Evolutionary conservation across 2,113 vertebrate species (phyloP), one percentile per base, ranked within the genome.

Genomic region (Crypturellus undulatus): DNA sequence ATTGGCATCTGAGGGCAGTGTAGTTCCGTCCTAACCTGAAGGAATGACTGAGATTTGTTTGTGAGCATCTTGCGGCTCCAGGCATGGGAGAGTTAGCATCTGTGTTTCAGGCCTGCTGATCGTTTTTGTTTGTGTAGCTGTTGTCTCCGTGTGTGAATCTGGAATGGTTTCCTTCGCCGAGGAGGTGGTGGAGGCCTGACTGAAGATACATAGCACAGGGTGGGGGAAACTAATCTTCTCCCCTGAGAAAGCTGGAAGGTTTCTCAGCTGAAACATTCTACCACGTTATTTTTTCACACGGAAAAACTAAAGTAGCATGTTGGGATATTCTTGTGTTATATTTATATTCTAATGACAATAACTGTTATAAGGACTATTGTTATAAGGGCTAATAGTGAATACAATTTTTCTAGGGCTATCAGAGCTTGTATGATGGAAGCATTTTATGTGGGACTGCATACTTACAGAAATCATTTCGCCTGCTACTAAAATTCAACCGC

Each of bases 1-100:
- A 5, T 24, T 75, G 65, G 8, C 5, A 0, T 45, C 12, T 64
- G 12, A 2, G 12, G 24, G 7, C 18, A 38, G 43, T 15, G 7
- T 30, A 19, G 2, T 59, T 91, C 70, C 1, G 0, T 76, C 84
- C 38, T 64, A 56, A 56, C 12, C 17, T 38, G 8, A 28, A 0
- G 4, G 52, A 16, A 32, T 2, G 0, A 51, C 68, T 76, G 87
- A 84, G 45, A 10, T 79, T 92, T 52, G 24, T 76, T 86, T 84
- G 43, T 62, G 87, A 88, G 36, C 51, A 34, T 76, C 51, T 77
- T 54, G 76, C 19, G 58, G 60, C 65, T 90, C 42, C 32, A 26
- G 38, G 36, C 26, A 1, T 5, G 8, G 45, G 38, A 64, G 51
- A 78, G 20, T n/a, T 43, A 20, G 12, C 0, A 0, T 32, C 56